Evolutionary conservation across 2,797 vertebrate species (phyloP), one percentile per base, ranked within the genome.

Genomic region (Novumbra hubbsi): DNA sequence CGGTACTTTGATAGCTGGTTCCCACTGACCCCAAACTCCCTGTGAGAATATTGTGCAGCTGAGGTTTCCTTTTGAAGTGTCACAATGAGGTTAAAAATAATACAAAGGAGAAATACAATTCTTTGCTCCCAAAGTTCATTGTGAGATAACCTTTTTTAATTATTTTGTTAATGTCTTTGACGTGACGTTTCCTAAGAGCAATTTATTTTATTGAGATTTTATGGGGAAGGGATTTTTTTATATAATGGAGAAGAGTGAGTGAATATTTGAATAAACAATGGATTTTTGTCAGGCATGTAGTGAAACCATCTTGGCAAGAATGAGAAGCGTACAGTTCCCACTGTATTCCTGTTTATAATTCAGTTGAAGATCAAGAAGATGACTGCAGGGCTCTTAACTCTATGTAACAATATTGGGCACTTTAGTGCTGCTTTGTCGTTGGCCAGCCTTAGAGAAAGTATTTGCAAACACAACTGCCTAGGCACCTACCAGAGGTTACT

Each of bases 161-260:
- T 83, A 89, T 84, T 88, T 77, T 90, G 86, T 89, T 90, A 84
- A 88, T 87, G 86, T 85, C 83, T 88, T 90, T 86, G 87, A 89
- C 88, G 82, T 90, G 84, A 89, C 82, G 86, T 89, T 85, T 88
- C 87, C 81, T 88, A 85, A 92, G 86, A 90, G 85, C 81, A 76
- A 57, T 91, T 91, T 91, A 91, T 92, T 92, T 92, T 92, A 90
- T 88, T 89, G 90, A 90, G 88, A 92, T 91, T 92, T 88, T 91
- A 91, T 89, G 80, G 83, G 45, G 50, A 30, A 45, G 65, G 88
- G 91, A 72, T 91, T 68, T 75, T 73, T 80, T 71, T 92, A 90
- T 90, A 90, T 88, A 79, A 87, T 55, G 34, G 87, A 83, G 83
- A 83, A 83, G 67, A 85, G 86, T 82, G 80, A 30, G 84, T 78